Base-by-base conservation (phyloP, 2,888 invertebrate genomes). In the Calephelis perditalis region DNA sequence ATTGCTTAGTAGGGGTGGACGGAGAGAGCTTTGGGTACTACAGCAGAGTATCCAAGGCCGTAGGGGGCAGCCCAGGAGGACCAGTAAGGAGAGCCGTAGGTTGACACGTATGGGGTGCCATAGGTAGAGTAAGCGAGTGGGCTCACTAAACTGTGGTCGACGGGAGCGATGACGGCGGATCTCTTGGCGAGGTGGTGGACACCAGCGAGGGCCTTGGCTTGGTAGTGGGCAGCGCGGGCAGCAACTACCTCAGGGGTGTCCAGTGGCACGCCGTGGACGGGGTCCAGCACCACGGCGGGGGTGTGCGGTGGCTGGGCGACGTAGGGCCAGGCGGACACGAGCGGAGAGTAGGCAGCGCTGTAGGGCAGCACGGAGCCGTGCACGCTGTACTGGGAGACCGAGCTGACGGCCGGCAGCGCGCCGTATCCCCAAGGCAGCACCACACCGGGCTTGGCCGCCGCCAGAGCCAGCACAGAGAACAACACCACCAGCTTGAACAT, bases 401-500 rank as follows among this genome's bases (percentile, higher is more conserved):
- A 69, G 68, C 72, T 73, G n/a, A 73, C 69, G 7, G 72, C 69
- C 6, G 77, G 72, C 43, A 70, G 71, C 12, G 79, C 70, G 64
- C 75, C 73, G 76, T 85, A 86, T 2, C 78, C 76, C 10, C 67
- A 8, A 1, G 84, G 84, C 26, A 75, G 73, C 62, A 82, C 73
- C 47, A 77, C 58, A 56, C 78, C 62, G 10, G 91, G 91, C 77
- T 86, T 91, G 77, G 93, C 93, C 67, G 84, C 91, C 67, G 89
- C 92, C 77, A 93, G 71, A 73, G 92, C 92, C 75, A 92, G 78
- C 65, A 92, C 81, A 74, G 92, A 92, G 78, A 91, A 91, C 89
- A 94, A 92, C 82, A 92, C 92, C 91, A 92, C 91, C 91, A 90
- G 77, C 79, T 89, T 89, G 76, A 73, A 84, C 90, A 91, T 90